Evolutionary conservation across 2,888 invertebrate genomes (phyloP), one percentile per base, ranked within the genome.

Genomic region (Trisateles emortualis): DNA sequence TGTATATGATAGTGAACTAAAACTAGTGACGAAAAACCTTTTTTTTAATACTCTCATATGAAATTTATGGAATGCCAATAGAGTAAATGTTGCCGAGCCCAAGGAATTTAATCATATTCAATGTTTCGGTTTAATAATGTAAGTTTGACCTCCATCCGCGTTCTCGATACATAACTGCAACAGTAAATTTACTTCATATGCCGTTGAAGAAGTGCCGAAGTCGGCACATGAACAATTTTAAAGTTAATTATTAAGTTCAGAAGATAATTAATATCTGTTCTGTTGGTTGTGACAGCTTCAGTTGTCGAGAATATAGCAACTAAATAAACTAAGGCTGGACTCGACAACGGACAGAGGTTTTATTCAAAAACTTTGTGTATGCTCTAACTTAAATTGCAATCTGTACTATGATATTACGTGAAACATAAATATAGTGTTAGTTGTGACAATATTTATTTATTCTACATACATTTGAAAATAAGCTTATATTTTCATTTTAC

Each of bases 161-260:
- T 63, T 68, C 66, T 69, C 64, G 62, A 59, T 72, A 81, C 76
- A 76, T 83, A 81, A 84, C 84, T 84, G 81, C 79, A 74, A 72
- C 74, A 68, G 74, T 80, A 82, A 87, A 85, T 85, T 86, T 78
- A 83, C 78, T 79, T 76, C 72, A 68, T 72, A 77, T 72, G 68
- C 72, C 78, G 73, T 64, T 57, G 74, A 81, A 76, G 76, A 82
- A 83, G 77, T 85, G 85, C 78, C 86, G 87, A 87, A 87, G 83
- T 86, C 84, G 81, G 84, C 77, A 78, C 70, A 78, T 73, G 76
- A 68, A 73, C 44, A 86, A 88, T 78, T 88, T 84, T 78, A 81
- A 86, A 88, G 83, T 87, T 88, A 86, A 88, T 88, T 84, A 88
- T 84, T 79, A 86, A 90, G 76, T 88, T 86, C 69, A 70, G 75